Evolutionary conservation across 2,113 vertebrate species (phyloP).

Genomic region (Indri indri): DNA sequence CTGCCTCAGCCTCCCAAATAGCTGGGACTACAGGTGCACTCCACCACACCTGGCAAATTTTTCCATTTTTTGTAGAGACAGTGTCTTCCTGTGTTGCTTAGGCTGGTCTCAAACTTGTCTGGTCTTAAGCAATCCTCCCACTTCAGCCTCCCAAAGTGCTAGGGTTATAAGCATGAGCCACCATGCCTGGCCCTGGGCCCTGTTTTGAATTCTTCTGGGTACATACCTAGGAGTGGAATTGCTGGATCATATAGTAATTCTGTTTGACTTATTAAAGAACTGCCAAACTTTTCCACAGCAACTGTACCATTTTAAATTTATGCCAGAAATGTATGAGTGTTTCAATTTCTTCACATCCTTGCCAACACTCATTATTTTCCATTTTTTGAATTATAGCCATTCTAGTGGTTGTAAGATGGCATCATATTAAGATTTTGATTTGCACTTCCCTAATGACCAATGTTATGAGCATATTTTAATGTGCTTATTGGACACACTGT

Average conservation of each 20-base stretch:
- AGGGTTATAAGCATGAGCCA: too few species aligned
- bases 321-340: background rate
- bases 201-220: background rate
- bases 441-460: background rate
- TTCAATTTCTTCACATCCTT: background rate
- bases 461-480: background rate
- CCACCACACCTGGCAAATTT: too few species aligned
- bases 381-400: background rate
- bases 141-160: too few species aligned
- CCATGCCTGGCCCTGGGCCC: too few species aligned
- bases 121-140: too few species aligned
- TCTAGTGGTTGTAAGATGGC: background rate
- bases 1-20: too few species aligned
- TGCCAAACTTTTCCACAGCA: background rate
- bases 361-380: background rate
- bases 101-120: too few species aligned
- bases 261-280: background rate
- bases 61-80: too few species aligned
- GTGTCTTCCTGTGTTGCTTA: too few species aligned
- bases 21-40: too few species aligned
- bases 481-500: background rate
- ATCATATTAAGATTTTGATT: background rate
- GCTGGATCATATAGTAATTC: background rate
- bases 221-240: background rate
- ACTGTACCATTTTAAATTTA: background rate